phyloP scores from a whole-genome alignment of 2,888 invertebrate genomes.

The Ashinkailepas kermadecensis region DNA sequence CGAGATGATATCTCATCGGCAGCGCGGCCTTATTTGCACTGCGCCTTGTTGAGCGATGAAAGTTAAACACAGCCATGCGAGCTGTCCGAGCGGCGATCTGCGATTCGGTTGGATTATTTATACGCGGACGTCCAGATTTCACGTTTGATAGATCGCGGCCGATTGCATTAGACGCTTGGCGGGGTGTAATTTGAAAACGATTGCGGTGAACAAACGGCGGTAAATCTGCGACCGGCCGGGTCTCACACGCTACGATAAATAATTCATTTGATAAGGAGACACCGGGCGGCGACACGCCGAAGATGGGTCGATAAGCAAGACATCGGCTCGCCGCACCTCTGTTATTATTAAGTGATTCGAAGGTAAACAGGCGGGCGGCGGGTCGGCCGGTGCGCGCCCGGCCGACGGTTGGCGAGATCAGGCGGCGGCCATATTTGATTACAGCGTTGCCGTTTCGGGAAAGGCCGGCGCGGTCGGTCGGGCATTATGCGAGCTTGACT shows the following conservation, averaged over 20 bases:
- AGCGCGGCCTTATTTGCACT: not conserved
- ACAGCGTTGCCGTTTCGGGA: constrained; percentile 7
- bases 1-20: not conserved
- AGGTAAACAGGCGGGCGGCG: not conserved
- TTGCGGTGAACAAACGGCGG: not conserved
- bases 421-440: not conserved
- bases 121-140: not conserved
- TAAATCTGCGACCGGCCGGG: not conserved
- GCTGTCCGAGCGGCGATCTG: not conserved
- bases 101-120: not conserved
- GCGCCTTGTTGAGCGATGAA: not conserved
- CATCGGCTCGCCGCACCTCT: not conserved
- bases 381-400: not conserved
- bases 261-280: constrained; percentile 13
- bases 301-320: not conserved
- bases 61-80: not conserved
- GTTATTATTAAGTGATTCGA: constrained; percentile 11
- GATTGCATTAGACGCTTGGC: constrained; percentile 6
- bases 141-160: constrained; percentile 7
- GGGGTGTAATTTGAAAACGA: constrained; percentile 16
- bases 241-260: not conserved
- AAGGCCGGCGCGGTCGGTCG: not conserved
- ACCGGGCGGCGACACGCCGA: not conserved
- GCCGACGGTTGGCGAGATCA: not conserved
- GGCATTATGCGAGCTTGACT: not conserved